Evolutionary conservation across 2,113 vertebrate genomes (phyloP), one percentile per base, ranked within the genome.

Genomic region (Hiodon tergisus): DNA sequence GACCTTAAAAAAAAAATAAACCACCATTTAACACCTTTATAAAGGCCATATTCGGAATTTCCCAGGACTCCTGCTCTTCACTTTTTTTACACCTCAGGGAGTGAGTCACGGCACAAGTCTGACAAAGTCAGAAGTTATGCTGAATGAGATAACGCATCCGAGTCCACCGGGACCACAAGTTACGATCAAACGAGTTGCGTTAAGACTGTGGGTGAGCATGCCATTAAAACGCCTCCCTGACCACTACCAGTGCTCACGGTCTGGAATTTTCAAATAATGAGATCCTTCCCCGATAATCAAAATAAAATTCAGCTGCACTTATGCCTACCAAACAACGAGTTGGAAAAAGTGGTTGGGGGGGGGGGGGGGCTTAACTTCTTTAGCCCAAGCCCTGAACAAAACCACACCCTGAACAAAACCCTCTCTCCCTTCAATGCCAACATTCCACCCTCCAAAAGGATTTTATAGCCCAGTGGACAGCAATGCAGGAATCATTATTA

Each of bases 381-480:
- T 85, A 80, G 79, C 76, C 73, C 61, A 77, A 80, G 78, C 81
- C 83, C 78, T 80, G 83, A 84, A 88, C 83, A 89, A 81, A 88
- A 85, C 68, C 73, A n/a, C n/a, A n/a, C 81, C 83, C 78, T 80
- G 83, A 84, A 88, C 83, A 89, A 81, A 88, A 85, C 68, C 73
- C 61, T 55, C 81, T 81, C 80, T 31, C 31, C 31, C 79, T 76
- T 79, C 70, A 55, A 59, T 79, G 86, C 87, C 87, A 85, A 88
- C 87, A 90, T 90, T 90, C 89, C 86, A 78, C 68, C 55, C 69
- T 80, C 84, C 85, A 88, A 87, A 88, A 81, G 77, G 83, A 88
- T 90, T 90, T 89, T 84, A 89, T 88, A 89, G 85, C 78, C 86
- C 88, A 90, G 87, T 85, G 82, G 85, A 89, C 86, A 89, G 85